Evolutionary conservation across 2,888 invertebrate species (phyloP), one percentile per base, ranked within the genome.

Genomic region (Orthosia cruda): DNA sequence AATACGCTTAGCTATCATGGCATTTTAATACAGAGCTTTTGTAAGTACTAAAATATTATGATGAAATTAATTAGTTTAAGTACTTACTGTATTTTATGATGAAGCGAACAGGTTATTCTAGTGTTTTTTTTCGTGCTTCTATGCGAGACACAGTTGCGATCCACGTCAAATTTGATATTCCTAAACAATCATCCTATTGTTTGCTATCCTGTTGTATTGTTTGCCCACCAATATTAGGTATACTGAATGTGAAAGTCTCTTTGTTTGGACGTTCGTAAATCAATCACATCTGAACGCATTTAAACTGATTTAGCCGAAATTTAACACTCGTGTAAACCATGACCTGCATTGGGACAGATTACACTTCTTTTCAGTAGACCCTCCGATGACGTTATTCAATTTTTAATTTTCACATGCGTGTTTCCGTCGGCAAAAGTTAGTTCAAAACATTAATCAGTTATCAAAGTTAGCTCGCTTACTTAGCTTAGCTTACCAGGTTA

Each of bases 1-100:
- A 52, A 61, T 50, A 62, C 13, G 54, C 12, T 40, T 59, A n/a
- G 26, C 2, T 13, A 68, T 58, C 9, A 84, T 80, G 55, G 63
- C 55, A 55, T 59, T 77, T 40, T 47, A 59, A 49, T 72, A 57
- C 16, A 54, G 40, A 74, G 58, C 13, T 62, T 26, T 50, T 62
- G 85, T 85, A 70, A 85, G 85, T 87, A 85, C 23, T 7, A 11
- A 9, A 50, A 50, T 64, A 49, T 26, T 47, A 3, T 50, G 9
- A 3, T 50, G 9, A n/a, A 16, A 47, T 23, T 45, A 55, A 40
- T 32, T n/a, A 64, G 45, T 15, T 15, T 20, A 49, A 5, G 13
- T 20, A 16, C 0, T 16, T 5, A 15, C 9, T 20, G 47, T 7
- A 45, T 18, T 26, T 4, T 47, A 4, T 45, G 4, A 18, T 13